Conservation (phyloP, 2,797 vertebrate species). For the Phrynocephalus forsythii region DNA sequence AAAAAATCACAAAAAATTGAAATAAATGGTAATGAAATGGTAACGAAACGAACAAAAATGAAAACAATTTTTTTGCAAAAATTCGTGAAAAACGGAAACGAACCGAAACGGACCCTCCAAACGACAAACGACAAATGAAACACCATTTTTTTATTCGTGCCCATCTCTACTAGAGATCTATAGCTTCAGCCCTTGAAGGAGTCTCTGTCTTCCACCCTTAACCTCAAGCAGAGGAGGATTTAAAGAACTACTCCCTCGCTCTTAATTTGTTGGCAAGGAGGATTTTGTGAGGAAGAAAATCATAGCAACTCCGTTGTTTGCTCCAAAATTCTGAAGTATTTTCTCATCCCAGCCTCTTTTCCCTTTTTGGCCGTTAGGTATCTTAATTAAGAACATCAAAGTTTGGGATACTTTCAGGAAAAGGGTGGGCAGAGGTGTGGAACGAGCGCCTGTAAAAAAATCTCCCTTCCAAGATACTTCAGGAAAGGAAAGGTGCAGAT, state of each 20-base stretch:
- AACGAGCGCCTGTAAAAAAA: fast-evolving
- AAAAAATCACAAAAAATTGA: too few relatives aligned
- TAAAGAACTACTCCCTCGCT: not conserved
- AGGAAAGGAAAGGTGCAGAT: slow-evolving; percentile 7
- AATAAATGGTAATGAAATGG: too few relatives aligned
- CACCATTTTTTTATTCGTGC: too few relatives aligned
- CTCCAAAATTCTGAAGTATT: not conserved
- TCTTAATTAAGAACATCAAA: slow-evolving; percentile 24
- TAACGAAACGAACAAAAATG: too few relatives aligned
- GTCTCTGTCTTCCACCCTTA: not conserved
- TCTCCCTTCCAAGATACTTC: slow-evolving; percentile 37
- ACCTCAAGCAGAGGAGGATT: not conserved
- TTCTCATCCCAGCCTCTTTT: not conserved
- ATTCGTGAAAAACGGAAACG: too few relatives aligned
- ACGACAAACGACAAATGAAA: too few relatives aligned
- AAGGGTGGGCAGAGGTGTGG: not conserved
- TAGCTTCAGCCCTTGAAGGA: not conserved
- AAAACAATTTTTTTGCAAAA: too few relatives aligned
- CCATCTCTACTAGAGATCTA: not conserved
- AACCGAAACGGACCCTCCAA: too few relatives aligned
- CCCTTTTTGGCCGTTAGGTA: not conserved
- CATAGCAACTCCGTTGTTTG: not conserved
- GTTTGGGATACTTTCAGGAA: slow-evolving; percentile 7
- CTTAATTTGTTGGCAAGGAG: not conserved
- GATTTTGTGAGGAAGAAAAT: not conserved